phyloP scores from a whole-genome alignment of 2,113 vertebrate genomes.

The Ammodytes dubius region DNA sequence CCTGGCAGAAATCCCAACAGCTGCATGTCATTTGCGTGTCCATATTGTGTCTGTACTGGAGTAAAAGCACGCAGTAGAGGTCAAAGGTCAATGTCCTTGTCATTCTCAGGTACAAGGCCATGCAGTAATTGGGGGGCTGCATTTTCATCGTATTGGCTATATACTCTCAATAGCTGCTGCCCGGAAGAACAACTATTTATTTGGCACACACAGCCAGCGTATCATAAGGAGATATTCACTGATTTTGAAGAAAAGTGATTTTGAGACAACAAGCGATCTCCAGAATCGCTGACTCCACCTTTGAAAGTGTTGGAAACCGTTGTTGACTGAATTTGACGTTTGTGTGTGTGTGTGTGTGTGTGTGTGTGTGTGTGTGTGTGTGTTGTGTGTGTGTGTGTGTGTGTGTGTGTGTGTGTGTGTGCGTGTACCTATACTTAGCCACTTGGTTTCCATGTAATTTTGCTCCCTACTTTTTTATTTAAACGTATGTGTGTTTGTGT shows the following conservation, averaged over 20 bases:
- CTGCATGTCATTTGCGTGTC: constrained; percentile 36
- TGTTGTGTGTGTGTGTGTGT: too few species aligned
- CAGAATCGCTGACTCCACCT: too few species aligned
- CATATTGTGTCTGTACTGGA: constrained; percentile 22
- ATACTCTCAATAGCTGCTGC: neutral
- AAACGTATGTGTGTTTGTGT: constrained; percentile 14
- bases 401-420: neutral
- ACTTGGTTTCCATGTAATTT: neutral
- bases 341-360: too few species aligned
- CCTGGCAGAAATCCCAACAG: constrained; percentile 16
- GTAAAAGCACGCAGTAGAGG: constrained; percentile 29
- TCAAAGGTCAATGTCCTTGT: constrained; percentile 56
- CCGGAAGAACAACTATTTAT: neutral
- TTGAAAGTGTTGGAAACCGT: neutral
- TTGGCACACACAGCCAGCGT: neutral
- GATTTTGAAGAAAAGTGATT: too few species aligned
- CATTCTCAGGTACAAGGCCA: constrained; percentile 42
- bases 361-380: too few species aligned
- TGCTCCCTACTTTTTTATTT: neutral
- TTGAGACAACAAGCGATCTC: too few species aligned
- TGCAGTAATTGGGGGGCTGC: constrained; percentile 16
- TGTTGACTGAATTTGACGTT: too few species aligned
- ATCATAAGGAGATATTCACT: too few species aligned
- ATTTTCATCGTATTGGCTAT: neutral
- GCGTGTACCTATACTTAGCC: neutral